These are phyloP conservation scores for Macroglossus sobrinus DNA, from an alignment of 2,113 vertebrate species.

Conservation along the genomic window DNA sequence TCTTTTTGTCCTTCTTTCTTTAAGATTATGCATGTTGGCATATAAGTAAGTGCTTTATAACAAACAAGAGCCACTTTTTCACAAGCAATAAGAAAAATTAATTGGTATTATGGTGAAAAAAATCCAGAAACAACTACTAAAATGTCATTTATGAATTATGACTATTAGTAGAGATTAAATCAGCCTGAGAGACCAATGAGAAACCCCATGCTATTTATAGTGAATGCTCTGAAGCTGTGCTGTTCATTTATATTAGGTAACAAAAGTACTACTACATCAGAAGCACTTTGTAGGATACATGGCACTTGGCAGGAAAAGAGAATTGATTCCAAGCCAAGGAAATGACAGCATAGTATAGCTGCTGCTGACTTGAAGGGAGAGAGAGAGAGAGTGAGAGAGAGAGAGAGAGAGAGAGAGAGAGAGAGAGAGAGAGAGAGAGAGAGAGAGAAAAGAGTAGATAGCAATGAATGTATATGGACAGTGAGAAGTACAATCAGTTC, in stretches of 20 bases:
- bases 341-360: constrained; percentile 59
- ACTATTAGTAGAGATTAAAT: constrained; percentile 75
- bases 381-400: background rate
- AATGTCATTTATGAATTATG: constrained; percentile 72
- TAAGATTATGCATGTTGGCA: background rate
- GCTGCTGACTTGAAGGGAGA: constrained; percentile 25
- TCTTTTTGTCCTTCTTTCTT: background rate
- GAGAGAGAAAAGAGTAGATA: background rate
- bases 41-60: background rate
- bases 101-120: constrained; percentile 28
- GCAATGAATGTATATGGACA: background rate
- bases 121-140: constrained; percentile 44
- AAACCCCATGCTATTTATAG: constrained; percentile 81
- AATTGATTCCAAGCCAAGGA: constrained; percentile 80
- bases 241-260: constrained; percentile 77
- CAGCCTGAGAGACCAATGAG: constrained; percentile 76
- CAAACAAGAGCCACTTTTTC: background rate
- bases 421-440: background rate
- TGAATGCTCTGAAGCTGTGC: constrained; percentile 67
- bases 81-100: constrained; percentile 41
- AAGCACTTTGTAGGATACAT: constrained; percentile 79
- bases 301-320: constrained; percentile 70
- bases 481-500: background rate
- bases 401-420: background rate
- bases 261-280: constrained; percentile 80